Base-by-base conservation (phyloP, 2,113 vertebrate species). In the Ivindomyrus marchei region DNA sequence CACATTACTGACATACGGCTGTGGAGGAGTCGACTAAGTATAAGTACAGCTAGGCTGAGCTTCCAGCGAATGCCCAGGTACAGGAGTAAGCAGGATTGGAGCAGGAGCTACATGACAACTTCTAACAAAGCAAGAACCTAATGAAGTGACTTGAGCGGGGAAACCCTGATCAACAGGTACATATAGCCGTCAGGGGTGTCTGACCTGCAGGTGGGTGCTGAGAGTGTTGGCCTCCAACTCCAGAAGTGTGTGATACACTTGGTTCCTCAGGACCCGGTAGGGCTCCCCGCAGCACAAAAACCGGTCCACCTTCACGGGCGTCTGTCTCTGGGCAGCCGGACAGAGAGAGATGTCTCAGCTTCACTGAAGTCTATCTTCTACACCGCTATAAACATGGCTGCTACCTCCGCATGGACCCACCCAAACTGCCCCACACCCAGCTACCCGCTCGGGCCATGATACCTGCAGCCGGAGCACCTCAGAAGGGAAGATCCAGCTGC, bases 401-500 rank as follows among this genome's bases (percentile, higher is more conserved):
- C 36, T 80, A 80, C 36, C 36, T 27, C 10, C 11, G 3, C 10
- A 19, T 39, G 3, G 36, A 27, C 17, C 31, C 10, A 1, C 19
- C 24, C 53, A 9, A 39, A 39, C 15, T 13, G 11, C 31, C 11
- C 31, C 74, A 80, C 17, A 80, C 15, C 74, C 74, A 8, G 36
- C 45, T 91, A 96, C 95, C 62, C 10, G 1, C 62, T 27, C 62
- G 27, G 62, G 10, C 62, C 62, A 4, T 0, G 62, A 27, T 70
- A 70, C 62, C 93, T 95, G 95, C 15, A 92, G 93, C 36, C 11
- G 85, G 0, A 96, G 87, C n/a, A 96, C 90, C 0, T 93, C n/a
- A 1, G 87, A 7, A 2, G 96, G 96, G 56, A 96, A 96, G 31
- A 94, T 3, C 95, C 96, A 96, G 2, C 89, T 89, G 91, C 89